These are phyloP conservation scores for Pampusana beccarii DNA, from an alignment of 2,113 vertebrate species.

Conservation along the genomic window DNA sequence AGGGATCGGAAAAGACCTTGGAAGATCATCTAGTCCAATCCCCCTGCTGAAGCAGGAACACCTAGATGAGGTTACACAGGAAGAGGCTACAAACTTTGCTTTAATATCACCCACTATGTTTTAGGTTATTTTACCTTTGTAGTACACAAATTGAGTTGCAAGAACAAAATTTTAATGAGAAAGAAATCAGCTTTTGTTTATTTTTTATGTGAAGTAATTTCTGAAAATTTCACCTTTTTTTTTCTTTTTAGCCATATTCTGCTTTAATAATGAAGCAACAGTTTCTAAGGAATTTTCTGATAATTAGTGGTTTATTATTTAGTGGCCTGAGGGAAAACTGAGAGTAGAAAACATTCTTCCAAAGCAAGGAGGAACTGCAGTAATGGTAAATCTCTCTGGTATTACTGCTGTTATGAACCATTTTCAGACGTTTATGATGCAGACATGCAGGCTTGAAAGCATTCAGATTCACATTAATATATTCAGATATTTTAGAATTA, in stretches of 20 bases:
- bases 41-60: too few relatives aligned
- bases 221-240: not conserved
- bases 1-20: too few relatives aligned
- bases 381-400: not conserved
- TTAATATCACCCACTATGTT: not conserved
- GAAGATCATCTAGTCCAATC: too few relatives aligned
- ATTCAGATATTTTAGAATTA: not conserved
- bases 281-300: not conserved
- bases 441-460: not conserved
- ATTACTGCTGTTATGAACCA: slow-evolving; percentile 22
- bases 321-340: not conserved
- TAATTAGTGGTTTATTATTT: slow-evolving; percentile 50
- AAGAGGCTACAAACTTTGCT: not conserved
- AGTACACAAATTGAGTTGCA: not conserved
- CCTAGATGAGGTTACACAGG: too few relatives aligned
- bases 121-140: not conserved
- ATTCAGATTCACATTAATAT: not conserved
- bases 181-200: not conserved
- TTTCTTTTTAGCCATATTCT: not conserved
- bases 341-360: not conserved
- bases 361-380: not conserved
- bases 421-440: slow-evolving; percentile 34
- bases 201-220: not conserved
- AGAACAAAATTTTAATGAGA: not conserved
- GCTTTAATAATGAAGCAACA: not conserved